Evolutionary conservation across 2,888 invertebrate genomes (phyloP).

Genomic region (Pinctada fucata): DNA sequence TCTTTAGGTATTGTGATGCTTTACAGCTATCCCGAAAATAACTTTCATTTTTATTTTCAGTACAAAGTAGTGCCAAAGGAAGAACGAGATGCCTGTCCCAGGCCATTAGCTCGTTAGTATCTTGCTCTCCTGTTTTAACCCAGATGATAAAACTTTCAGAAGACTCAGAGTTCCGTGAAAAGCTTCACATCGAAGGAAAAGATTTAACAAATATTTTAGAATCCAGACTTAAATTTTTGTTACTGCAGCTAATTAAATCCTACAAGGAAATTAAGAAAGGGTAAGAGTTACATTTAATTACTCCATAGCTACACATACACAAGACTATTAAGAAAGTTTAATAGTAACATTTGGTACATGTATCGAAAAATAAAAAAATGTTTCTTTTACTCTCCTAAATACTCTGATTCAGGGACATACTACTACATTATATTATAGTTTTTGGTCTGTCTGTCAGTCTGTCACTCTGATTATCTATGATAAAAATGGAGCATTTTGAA

Average conservation of each 20-base stretch:
- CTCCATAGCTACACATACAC: not conserved
- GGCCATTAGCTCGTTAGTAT: slow-evolving; percentile 44
- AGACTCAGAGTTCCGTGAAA: slow-evolving; percentile 43
- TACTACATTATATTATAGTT: no score
- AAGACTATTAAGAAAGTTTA: not conserved
- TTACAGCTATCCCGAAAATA: no score
- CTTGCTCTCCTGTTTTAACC: slow-evolving; percentile 46
- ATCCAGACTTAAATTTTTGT: slow-evolving; percentile 55
- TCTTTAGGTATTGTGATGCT: no score
- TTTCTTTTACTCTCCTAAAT: no score
- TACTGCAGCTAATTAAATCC: slow-evolving; percentile 55
- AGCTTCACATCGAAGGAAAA: slow-evolving; percentile 44
- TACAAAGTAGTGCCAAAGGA: slow-evolving; percentile 41
- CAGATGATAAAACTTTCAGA: slow-evolving; percentile 42
- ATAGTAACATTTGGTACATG: not conserved
- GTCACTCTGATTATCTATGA: no score
- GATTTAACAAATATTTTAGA: slow-evolving; percentile 53
- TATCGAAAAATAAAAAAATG: not conserved
- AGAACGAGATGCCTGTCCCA: slow-evolving; percentile 42
- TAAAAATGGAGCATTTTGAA: no score
- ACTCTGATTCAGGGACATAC: no score
- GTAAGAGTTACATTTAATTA: slow-evolving; percentile 35
- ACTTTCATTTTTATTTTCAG: slow-evolving; percentile 38
- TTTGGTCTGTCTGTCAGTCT: no score
- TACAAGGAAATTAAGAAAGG: slow-evolving; percentile 50